phyloP scores from a whole-genome alignment of 2,797 vertebrate genomes.

The Menidia menidia region DNA sequence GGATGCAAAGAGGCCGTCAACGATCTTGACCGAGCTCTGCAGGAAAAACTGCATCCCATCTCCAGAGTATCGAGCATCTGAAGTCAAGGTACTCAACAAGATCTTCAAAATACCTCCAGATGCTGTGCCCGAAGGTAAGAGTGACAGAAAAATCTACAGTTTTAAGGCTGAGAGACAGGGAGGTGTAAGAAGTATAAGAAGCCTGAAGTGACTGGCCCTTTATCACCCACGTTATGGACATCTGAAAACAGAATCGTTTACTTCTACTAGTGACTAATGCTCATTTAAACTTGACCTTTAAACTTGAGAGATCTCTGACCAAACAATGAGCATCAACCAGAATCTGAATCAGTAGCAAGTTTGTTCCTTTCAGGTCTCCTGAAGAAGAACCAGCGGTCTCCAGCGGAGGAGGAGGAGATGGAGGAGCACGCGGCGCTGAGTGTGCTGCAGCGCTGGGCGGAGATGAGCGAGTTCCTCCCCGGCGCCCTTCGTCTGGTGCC shows the following conservation, averaged over 20 bases:
- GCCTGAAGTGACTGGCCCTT: background rate
- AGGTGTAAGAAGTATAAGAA: background rate
- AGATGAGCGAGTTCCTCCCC: slow-evolving; percentile 88
- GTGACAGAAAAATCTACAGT: background rate
- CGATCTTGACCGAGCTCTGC: slow-evolving; percentile 90
- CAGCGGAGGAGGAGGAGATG: slow-evolving; percentile 74
- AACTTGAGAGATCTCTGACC: background rate
- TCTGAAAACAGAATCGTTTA: background rate
- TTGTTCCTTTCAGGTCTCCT: slow-evolving; percentile 72
- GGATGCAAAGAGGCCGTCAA: slow-evolving; percentile 88
- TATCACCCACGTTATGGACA: background rate
- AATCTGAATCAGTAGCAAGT: slow-evolving; percentile 7
- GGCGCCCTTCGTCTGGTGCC: slow-evolving; percentile 87
- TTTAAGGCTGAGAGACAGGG: background rate
- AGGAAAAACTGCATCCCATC: slow-evolving; percentile 84
- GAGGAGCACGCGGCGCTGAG: slow-evolving; percentile 90
- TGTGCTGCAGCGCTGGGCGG: slow-evolving; percentile 89
- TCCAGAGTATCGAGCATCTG: slow-evolving; percentile 87
- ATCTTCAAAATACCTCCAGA: slow-evolving; percentile 91
- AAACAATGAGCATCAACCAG: background rate
- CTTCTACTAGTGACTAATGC: background rate
- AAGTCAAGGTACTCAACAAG: slow-evolving; percentile 94
- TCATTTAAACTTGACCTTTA: no score
- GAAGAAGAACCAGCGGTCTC: slow-evolving; percentile 79
- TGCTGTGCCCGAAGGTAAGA: slow-evolving; percentile 87